A percentile compares a stretch with the other conserved stretches of the same genome.
Evolutionary conservation across 2,113 vertebrate species (phyloP).

Genomic region (Notothenia coriiceps): DNA sequence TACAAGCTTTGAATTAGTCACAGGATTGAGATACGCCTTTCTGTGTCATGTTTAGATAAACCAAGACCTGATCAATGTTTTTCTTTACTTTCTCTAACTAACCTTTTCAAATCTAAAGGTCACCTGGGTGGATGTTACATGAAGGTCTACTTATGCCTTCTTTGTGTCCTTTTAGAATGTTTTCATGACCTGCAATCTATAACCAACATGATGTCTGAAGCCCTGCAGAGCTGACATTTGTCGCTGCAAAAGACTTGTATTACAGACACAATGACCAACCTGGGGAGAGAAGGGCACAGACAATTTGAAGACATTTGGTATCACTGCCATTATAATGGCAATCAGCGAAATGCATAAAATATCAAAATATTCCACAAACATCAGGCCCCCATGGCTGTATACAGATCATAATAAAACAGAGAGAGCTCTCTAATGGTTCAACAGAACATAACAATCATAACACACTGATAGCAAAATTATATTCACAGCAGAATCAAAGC

Average conservation of each 20-base stretch:
- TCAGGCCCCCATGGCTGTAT: conserved; percentile 5
- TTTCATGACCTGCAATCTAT: conserved; percentile 1
- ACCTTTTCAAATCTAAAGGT: conserved; percentile 11
- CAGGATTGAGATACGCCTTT: neutral
- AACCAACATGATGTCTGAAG: conserved; percentile 22
- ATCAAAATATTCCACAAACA: conserved; percentile 8
- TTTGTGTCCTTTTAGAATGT: neutral
- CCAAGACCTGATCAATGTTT: neutral
- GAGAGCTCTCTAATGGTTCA: conserved; percentile 19
- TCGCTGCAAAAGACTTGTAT: conserved; percentile 16
- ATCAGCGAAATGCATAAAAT: conserved; percentile 25
- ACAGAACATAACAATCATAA: conserved; percentile 31
- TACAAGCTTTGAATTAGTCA: neutral
- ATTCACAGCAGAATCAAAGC: conserved; percentile 41
- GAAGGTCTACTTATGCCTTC: neutral
- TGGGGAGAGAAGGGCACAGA: conserved; percentile 20
- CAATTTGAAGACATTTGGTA: conserved; percentile 8
- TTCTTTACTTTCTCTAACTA: neutral
- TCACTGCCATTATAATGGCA: conserved; percentile 9
- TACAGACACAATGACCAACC: conserved; percentile 28
- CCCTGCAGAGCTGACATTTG: conserved; percentile 44
- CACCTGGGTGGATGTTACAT: conserved; percentile 6
- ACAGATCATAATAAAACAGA: conserved; percentile 17
- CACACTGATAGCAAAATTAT: conserved; percentile 22
- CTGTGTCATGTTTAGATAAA: neutral